These are phyloP conservation scores for Eugnorisma glareosa DNA, from an alignment of 2,888 invertebrate genomes.

Conservation along the genomic window DNA sequence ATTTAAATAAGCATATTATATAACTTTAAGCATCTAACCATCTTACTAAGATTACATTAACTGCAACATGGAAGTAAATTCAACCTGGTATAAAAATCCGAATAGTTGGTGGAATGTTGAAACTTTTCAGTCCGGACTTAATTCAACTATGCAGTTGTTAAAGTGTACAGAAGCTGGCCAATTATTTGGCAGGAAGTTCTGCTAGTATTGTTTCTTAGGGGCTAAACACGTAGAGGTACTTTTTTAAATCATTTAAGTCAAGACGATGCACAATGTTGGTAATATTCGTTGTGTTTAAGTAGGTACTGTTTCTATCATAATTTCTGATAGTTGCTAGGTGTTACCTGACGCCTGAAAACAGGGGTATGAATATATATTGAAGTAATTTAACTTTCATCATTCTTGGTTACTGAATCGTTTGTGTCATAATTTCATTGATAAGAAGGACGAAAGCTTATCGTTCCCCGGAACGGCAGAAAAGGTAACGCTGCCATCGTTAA, in stretches of 20 bases:
- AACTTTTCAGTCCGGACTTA: constrained; percentile 72
- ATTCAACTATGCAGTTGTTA: constrained; percentile 77
- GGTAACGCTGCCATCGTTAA: not conserved
- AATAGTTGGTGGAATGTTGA: constrained; percentile 66
- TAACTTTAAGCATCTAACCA: not conserved
- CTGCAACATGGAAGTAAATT: constrained; percentile 30
- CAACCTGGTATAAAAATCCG: constrained; percentile 44
- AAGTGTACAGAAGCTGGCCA: constrained; percentile 83
- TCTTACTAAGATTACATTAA: constrained; percentile 3
- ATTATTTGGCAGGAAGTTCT: constrained; percentile 80
- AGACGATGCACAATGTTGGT: not conserved
- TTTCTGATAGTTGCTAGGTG: not conserved
- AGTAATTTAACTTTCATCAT: not conserved
- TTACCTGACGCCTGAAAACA: not conserved
- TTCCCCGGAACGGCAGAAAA: not conserved
- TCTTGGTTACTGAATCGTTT: not conserved
- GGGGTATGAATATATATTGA: not conserved
- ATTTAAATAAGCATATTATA: constrained; percentile 7
- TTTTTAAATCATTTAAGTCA: constrained; percentile 37
- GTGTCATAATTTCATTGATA: not conserved
- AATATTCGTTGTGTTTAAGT: not conserved
- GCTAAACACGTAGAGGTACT: constrained; percentile 61
- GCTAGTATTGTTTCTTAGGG: constrained; percentile 71
- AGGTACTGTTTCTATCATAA: not conserved
- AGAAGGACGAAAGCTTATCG: too few species aligned